Conservation (phyloP, 1,140 invertebrate genomes). For the Lethrus apterus region DNA sequence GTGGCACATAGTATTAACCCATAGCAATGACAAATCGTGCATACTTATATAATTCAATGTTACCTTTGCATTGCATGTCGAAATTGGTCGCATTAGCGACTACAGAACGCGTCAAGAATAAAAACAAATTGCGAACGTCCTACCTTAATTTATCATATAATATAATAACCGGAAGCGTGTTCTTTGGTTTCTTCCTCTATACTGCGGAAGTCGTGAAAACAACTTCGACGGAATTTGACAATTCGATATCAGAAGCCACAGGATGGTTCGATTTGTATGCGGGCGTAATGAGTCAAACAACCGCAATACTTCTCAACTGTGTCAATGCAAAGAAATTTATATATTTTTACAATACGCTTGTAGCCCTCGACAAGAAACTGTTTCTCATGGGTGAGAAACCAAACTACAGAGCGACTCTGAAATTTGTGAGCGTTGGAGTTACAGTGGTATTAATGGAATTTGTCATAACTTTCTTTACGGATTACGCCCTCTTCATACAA, state of each 20-base stretch:
- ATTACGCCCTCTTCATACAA: background rate
- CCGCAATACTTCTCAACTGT: background rate
- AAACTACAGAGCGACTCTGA: background rate
- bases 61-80: background rate
- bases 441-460: background rate
- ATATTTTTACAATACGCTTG: background rate
- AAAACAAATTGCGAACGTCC: background rate
- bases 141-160: slow-evolving; percentile 2
- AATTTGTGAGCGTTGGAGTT: background rate
- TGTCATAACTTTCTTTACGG: slow-evolving; percentile 2
- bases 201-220: background rate
- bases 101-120: too few species aligned
- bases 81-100: background rate
- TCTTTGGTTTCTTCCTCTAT: slow-evolving; percentile 3
- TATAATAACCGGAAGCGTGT: background rate
- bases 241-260: slow-evolving; percentile 7
- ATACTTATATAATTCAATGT: too few species aligned
- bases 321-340: background rate
- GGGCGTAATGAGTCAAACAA: background rate
- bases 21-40: too few species aligned
- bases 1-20: too few species aligned
- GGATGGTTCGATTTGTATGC: slow-evolving; percentile 3
- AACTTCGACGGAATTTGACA: background rate
- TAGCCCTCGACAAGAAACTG: background rate
- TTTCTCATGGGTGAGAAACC: background rate